Percentiles rank a stretch among this genome's conserved stretches.
phyloP scores from a whole-genome alignment of 2,797 vertebrate species.

The Propithecus deckenii region DNA sequence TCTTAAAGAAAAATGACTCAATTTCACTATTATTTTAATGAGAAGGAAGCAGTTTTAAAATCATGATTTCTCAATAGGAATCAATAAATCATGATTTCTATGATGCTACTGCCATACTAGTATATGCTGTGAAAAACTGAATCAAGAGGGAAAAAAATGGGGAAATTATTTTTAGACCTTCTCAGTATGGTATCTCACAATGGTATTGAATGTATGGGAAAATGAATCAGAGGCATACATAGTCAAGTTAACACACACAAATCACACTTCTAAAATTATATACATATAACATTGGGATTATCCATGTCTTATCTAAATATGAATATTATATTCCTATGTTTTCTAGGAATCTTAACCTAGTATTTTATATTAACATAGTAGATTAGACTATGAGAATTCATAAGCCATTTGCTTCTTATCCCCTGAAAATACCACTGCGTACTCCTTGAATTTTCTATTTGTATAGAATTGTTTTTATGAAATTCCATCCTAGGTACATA shows the following conservation, averaged over 20 bases:
- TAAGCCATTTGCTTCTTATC: not conserved
- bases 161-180: not conserved
- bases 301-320: not conserved
- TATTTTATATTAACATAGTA: not conserved
- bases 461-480: not conserved
- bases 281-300: not conserved
- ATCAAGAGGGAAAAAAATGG: not conserved
- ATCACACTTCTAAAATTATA: not conserved
- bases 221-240: not conserved
- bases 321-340: not conserved
- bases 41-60: slow-evolving; percentile 18
- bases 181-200: not conserved
- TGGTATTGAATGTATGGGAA: not conserved
- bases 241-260: not conserved
- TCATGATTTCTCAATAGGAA: not conserved
- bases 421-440: not conserved
- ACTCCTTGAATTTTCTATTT: not conserved
- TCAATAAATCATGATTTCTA: not conserved
- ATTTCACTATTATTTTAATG: not conserved
- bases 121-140: not conserved
- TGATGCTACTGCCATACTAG: not conserved
- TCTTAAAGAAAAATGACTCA: slow-evolving; percentile 10
- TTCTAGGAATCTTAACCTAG: slow-evolving; percentile 13
- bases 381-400: not conserved
- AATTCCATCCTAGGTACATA: not conserved